These are phyloP conservation scores for Eurytoma californica DNA, from an alignment of 2,888 invertebrate species.

Conservation along the genomic window DNA sequence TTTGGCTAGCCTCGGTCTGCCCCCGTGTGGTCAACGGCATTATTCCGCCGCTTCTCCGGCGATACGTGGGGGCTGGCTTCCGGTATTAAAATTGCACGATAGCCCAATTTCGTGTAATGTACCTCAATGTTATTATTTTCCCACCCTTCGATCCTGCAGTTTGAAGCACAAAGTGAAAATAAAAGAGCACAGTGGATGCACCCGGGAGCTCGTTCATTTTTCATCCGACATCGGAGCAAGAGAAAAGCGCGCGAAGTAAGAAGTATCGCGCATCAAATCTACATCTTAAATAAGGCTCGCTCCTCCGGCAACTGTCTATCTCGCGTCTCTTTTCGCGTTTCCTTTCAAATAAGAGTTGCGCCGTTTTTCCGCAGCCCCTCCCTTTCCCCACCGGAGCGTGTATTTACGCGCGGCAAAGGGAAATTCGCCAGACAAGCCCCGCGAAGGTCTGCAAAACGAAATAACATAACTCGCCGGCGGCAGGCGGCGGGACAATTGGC, in stretches of 20 bases:
- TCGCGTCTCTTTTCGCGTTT: neutral
- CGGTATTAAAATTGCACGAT: conserved; percentile 34
- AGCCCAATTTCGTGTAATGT: conserved; percentile 14
- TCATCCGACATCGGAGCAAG: conserved; percentile 7
- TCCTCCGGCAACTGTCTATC: conserved; percentile 11
- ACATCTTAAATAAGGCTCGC: conserved; percentile 50
- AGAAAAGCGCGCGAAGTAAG: neutral
- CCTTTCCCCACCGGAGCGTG: neutral
- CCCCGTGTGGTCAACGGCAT: conserved; percentile 27
- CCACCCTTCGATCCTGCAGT: neutral
- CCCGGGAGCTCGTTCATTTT: conserved; percentile 31
- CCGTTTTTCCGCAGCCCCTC: conserved; percentile 1
- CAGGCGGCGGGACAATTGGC: conserved; percentile 69
- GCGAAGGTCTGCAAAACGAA: conserved; percentile 57
- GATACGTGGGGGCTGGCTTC: neutral
- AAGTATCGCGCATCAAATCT: conserved; percentile 52
- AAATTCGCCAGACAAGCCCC: conserved; percentile 11
- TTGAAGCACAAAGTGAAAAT: neutral
- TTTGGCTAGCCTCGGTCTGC: neutral
- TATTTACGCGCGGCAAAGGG: neutral
- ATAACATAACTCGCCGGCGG: conserved; percentile 71
- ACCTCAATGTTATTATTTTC: conserved; percentile 16
- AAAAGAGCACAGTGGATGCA: neutral
- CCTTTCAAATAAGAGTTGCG: neutral
- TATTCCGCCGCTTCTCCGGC: conserved; percentile 1